phyloP scores from a whole-genome alignment of 2,888 invertebrate species.

The Eupithecia vulgata region DNA sequence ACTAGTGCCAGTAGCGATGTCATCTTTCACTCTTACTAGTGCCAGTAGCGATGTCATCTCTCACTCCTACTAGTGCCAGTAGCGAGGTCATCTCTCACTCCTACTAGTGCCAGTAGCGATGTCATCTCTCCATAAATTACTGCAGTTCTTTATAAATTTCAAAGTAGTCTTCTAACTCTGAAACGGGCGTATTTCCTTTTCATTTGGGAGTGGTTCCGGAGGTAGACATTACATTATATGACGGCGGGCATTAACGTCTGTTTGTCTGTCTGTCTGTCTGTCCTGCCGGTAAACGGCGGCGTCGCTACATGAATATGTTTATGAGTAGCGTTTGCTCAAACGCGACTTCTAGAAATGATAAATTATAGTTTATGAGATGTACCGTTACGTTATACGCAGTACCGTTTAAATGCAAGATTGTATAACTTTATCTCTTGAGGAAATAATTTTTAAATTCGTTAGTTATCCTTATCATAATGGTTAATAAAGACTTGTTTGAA shows the following conservation, averaged over 20 bases:
- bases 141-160: conserved; percentile 35
- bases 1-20: conserved; percentile 17
- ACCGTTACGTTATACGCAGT: conserved; percentile 8
- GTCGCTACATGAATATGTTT: conserved; percentile 41
- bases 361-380: conserved; percentile 13
- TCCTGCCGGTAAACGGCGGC: conserved; percentile 35
- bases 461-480: background rate
- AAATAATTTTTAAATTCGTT: background rate
- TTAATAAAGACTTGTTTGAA: background rate
- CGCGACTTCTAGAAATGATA: conserved; percentile 20
- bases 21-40: background rate
- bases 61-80: conserved; percentile 6
- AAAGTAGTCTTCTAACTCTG: conserved; percentile 40
- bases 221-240: conserved; percentile 61
- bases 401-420: conserved; percentile 9
- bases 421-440: background rate
- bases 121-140: conserved; percentile 41
- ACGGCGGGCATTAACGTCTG: conserved; percentile 48
- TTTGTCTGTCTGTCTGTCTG: conserved; percentile 37
- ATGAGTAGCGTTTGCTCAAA: conserved; percentile 29
- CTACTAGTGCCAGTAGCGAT: too few relatives aligned
- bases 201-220: conserved; percentile 60
- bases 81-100: too few relatives aligned
- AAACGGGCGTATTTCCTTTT: conserved; percentile 54
- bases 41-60: too few relatives aligned